These are phyloP conservation scores for Acheta domesticus DNA, from an alignment of 2,888 invertebrate species.

Conservation along the genomic window DNA sequence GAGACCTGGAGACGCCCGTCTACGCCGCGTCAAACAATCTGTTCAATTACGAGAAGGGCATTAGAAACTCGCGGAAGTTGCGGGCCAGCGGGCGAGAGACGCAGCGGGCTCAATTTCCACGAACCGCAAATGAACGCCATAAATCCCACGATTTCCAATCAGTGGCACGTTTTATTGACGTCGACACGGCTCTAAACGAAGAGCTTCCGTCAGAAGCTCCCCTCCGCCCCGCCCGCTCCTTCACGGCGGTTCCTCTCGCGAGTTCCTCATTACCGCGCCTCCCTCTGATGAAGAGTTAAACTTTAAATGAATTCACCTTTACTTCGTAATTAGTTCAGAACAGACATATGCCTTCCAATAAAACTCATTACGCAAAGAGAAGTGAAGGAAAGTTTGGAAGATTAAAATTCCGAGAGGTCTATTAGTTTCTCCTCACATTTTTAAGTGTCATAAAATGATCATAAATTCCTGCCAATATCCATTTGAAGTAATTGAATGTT, in stretches of 20 bases:
- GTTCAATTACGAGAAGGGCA: neutral
- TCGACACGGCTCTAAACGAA: constrained; percentile 9
- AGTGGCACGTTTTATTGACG: constrained; percentile 2
- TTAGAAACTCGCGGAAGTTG: neutral
- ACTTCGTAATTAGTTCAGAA: neutral
- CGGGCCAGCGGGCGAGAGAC: neutral
- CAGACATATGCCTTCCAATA: constrained; percentile 11
- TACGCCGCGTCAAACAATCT: neutral
- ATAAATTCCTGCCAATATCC: constrained; percentile 18
- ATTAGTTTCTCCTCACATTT: neutral
- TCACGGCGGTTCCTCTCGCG: neutral
- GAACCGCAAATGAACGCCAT: constrained; percentile 18
- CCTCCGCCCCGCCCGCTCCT: neutral
- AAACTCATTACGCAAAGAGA: constrained; percentile 1
- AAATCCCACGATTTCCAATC: constrained; percentile 18
- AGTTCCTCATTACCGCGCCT: neutral
- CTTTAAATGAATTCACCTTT: constrained; percentile 18
- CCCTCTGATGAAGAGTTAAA: neutral
- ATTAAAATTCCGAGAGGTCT: neutral
- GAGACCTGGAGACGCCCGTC: neutral
- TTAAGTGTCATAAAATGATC: neutral
- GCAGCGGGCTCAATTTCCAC: constrained; percentile 7
- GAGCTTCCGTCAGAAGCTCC: neutral
- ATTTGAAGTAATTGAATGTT: neutral
- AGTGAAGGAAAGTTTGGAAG: neutral